Percentiles rank a stretch among this genome's conserved stretches.
Evolutionary conservation across 2,888 invertebrate species (phyloP).

Genomic region (Rhodophaea formosa): DNA sequence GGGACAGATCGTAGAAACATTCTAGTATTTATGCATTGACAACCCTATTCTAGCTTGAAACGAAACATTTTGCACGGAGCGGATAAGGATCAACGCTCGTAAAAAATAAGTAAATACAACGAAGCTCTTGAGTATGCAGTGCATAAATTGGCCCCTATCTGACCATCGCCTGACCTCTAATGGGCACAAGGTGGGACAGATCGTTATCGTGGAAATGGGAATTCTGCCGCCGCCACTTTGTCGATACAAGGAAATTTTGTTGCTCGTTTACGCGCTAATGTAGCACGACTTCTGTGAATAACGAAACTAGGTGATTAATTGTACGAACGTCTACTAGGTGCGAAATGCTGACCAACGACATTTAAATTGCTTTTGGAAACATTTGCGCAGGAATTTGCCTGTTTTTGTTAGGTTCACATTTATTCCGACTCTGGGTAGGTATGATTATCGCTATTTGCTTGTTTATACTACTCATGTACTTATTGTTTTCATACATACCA

Average conservation of each 20-base stretch:
- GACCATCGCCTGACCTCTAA: slow-evolving; percentile 75
- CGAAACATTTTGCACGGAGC: slow-evolving; percentile 55
- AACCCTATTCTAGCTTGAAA: slow-evolving; percentile 16
- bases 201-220: slow-evolving; percentile 71
- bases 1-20: slow-evolving; percentile 69
- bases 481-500: no score
- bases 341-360: slow-evolving; percentile 19
- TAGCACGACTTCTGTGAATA: slow-evolving; percentile 38
- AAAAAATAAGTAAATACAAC: slow-evolving; percentile 67
- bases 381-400: neutral
- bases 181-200: slow-evolving; percentile 74
- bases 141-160: slow-evolving; percentile 75
- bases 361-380: slow-evolving; percentile 8
- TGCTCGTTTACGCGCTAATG: slow-evolving; percentile 59
- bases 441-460: no score
- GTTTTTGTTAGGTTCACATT: neutral
- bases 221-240: slow-evolving; percentile 62
- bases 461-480: no score
- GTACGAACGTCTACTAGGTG: slow-evolving; percentile 24
- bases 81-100: slow-evolving; percentile 61
- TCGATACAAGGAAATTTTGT: slow-evolving; percentile 69
- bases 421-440: neutral
- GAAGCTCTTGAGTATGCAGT: slow-evolving; percentile 66
- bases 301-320: slow-evolving; percentile 40
- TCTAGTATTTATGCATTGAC: slow-evolving; percentile 10